These are phyloP conservation scores for Drosophila leontia DNA, from an alignment of 1,140 invertebrate species.

Conservation along the genomic window DNA sequence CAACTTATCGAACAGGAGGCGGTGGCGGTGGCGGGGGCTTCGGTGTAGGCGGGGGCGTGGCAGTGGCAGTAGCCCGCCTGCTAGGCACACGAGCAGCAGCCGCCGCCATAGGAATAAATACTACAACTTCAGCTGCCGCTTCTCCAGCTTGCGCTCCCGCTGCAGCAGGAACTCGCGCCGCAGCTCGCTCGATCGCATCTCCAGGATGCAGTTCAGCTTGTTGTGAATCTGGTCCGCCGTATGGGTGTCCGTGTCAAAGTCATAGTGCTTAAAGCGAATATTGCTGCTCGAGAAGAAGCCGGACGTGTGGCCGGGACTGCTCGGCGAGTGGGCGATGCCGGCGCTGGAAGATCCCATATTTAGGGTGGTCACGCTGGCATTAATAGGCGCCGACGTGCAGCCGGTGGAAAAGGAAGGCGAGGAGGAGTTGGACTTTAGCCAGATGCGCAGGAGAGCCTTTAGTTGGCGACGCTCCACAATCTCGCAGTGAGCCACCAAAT, in stretches of 20 bases:
- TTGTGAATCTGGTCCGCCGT: slow-evolving; percentile 93
- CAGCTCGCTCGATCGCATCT: slow-evolving; percentile 91
- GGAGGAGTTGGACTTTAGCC: slow-evolving; percentile 76
- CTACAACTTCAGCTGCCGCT: slow-evolving; percentile 82
- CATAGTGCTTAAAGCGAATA: slow-evolving; percentile 91
- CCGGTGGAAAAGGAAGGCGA: slow-evolving; percentile 56
- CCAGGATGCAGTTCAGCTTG: slow-evolving; percentile 94
- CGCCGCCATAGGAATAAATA: slow-evolving; percentile 76
- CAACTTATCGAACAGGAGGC: slow-evolving; percentile 58
- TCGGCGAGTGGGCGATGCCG: slow-evolving; percentile 65
- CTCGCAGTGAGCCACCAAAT: slow-evolving; percentile 94
- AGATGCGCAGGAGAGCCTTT: slow-evolving; percentile 86
- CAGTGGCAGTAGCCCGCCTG: slow-evolving; percentile 41
- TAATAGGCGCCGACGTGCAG: slow-evolving; percentile 61
- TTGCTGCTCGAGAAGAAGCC: slow-evolving; percentile 58
- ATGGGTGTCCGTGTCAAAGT: slow-evolving; percentile 92
- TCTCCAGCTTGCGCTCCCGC: slow-evolving; percentile 87
- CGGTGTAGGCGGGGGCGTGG: slow-evolving; percentile 26
- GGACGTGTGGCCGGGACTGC: slow-evolving; percentile 66
- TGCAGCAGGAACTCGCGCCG: slow-evolving; percentile 90
- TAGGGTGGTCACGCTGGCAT: slow-evolving; percentile 45
- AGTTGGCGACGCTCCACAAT: slow-evolving; percentile 88
- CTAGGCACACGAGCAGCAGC: slow-evolving; percentile 52
- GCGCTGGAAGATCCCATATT: slow-evolving; percentile 39
- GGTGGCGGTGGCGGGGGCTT: slow-evolving; percentile 23